Conservation (phyloP, 2,113 vertebrate genomes). For the Phaethon lepturus region DNA sequence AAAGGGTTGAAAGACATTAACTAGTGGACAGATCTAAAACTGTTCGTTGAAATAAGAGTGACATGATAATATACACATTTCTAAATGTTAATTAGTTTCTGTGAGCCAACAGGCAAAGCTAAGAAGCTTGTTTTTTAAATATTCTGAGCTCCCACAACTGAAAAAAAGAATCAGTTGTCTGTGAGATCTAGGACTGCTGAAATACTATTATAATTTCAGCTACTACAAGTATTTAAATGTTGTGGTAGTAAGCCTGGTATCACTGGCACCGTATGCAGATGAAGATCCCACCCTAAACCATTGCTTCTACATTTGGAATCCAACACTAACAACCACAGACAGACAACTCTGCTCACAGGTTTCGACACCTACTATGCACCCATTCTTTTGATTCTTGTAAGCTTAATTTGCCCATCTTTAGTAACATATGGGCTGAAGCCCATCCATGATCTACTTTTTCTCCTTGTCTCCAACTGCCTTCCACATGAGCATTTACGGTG, state of each 20-base stretch:
- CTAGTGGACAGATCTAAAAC: background rate
- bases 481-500: background rate
- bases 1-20: background rate
- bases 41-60: background rate
- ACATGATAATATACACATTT: background rate
- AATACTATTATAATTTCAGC: background rate
- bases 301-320: background rate
- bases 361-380: background rate
- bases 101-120: background rate
- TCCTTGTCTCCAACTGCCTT: background rate
- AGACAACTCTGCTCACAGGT: background rate
- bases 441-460: background rate
- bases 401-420: background rate
- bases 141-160: background rate
- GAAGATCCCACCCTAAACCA: background rate
- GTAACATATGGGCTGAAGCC: background rate
- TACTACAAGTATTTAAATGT: background rate
- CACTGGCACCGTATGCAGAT: background rate
- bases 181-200: background rate
- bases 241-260: background rate
- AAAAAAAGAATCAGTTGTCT: background rate
- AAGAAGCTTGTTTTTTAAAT: background rate
- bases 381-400: background rate
- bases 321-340: background rate
- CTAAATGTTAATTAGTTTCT: background rate